Conservation (phyloP, 2,113 vertebrate species). For the Psettodes erumei region DNA sequence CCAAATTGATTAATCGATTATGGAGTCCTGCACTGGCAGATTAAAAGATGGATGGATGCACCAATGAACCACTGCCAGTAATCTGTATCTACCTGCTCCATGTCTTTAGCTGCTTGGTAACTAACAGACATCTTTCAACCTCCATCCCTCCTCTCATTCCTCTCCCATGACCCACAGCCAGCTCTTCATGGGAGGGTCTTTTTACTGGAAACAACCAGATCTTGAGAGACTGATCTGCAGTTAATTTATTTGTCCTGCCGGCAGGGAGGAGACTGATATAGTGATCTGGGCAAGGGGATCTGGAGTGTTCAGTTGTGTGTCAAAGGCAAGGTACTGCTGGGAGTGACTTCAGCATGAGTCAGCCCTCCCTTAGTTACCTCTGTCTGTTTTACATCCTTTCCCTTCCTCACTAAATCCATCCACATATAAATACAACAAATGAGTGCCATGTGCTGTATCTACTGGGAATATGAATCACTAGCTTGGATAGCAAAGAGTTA, state of each 20-base stretch:
- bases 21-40: not conserved
- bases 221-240: constrained; percentile 58
- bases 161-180: constrained; percentile 52
- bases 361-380: constrained; percentile 51
- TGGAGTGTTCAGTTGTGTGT: constrained; percentile 68
- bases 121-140: constrained; percentile 15
- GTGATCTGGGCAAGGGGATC: constrained; percentile 56
- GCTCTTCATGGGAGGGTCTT: constrained; percentile 60
- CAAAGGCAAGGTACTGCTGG: constrained; percentile 68
- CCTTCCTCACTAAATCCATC: constrained; percentile 38
- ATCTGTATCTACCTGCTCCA: constrained; percentile 1
- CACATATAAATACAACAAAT: constrained; percentile 41
- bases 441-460: constrained; percentile 52
- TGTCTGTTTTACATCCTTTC: constrained; percentile 59
- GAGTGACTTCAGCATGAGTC: constrained; percentile 69
- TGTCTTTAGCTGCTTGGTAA: not conserved
- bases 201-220: constrained; percentile 60
- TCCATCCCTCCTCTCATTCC: constrained; percentile 54
- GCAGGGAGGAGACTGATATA: constrained; percentile 70
- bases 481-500: constrained; percentile 35
- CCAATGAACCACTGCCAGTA: not conserved
- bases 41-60: not conserved
- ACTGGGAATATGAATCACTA: constrained; percentile 50
- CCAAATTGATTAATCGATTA: not conserved
- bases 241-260: constrained; percentile 72